Evolutionary conservation across 2,797 vertebrate genomes (phyloP).

Genomic region (Crenuchus spilurus): DNA sequence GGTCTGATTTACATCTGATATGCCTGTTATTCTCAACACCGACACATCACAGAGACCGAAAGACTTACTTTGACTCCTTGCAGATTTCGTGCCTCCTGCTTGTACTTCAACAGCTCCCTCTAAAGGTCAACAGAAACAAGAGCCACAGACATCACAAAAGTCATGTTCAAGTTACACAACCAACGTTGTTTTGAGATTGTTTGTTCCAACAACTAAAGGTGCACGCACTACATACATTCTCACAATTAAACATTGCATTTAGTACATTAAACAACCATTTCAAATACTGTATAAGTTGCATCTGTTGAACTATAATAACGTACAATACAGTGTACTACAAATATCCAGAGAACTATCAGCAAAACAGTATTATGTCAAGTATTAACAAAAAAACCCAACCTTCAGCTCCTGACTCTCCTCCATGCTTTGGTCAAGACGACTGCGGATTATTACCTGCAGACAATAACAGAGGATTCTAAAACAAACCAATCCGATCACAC

Average conservation of each 20-base stretch:
- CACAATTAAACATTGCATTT: too few species aligned
- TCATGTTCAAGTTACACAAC: neutral
- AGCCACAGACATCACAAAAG: neutral
- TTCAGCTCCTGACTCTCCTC: conserved; percentile 92
- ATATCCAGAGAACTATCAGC: neutral
- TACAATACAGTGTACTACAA: neutral
- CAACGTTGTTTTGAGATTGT: too few species aligned
- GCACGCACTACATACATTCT: too few species aligned
- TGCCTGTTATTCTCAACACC: neutral
- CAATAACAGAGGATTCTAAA: conserved; percentile 40
- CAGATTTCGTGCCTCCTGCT: conserved; percentile 91
- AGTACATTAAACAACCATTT: too few species aligned
- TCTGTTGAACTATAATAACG: neutral
- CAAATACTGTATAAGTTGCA: too few species aligned
- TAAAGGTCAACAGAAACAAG: conserved; percentile 61
- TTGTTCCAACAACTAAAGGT: too few species aligned
- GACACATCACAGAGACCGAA: neutral
- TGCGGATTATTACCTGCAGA: conserved; percentile 75
- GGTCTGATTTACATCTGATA: neutral
- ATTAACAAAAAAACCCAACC: conserved; percentile 74
- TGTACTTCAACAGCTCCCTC: conserved; percentile 92
- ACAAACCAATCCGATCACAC: neutral
- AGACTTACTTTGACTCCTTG: conserved; percentile 91
- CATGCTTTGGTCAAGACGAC: conserved; percentile 95
- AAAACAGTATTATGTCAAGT: neutral